Evolutionary conservation across 2,113 vertebrate species (phyloP), one percentile per base, ranked within the genome.

Genomic region (Drymodes brunneopygia): DNA sequence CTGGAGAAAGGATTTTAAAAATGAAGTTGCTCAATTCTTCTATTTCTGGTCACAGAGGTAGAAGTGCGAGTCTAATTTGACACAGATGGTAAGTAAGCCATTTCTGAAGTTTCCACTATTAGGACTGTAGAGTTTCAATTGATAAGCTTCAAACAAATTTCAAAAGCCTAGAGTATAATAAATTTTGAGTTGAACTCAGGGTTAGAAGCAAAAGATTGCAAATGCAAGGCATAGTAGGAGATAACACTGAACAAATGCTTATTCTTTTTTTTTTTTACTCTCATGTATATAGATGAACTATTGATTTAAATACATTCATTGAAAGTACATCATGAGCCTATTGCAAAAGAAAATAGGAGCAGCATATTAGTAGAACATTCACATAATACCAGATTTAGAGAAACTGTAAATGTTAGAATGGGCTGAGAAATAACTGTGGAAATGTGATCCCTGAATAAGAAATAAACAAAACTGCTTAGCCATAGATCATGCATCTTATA

Each of bases 131-230:
- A 74, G 12, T 81, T 95, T 89, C 74, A 81, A 42, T 40, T 90
- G 67, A 91, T 91, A 81, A 79, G 42, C 56, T 95, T 96, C 74
- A 95, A 92, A 88, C 50, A 94, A 88, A 86, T 88, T 84, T 80
- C 87, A 81, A 84, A 83, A 95, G 70, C 56, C 31, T n/a, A 23
- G 28, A 74, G 16, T 64, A 40, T 15, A 93, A 80, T 60, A 77
- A 86, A 79, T 67, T 67, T 45, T 56, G 72, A 80, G 23, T 61
- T 93, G 73, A 95, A 85, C 58, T 82, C 36, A 6, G 28, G 56
- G 71, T 90, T 96, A 72, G 57, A 93, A 80, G 70, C 60, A 80
- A 66, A 64, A 80, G 65, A 56, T 83, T 73, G 47, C 42, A 95
- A 94, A 91, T 54, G 60, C 71, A 93, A 58, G 35, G n/a, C 38